phyloP scores from a whole-genome alignment of 2,113 vertebrate genomes.

The Elanoides forficatus region DNA sequence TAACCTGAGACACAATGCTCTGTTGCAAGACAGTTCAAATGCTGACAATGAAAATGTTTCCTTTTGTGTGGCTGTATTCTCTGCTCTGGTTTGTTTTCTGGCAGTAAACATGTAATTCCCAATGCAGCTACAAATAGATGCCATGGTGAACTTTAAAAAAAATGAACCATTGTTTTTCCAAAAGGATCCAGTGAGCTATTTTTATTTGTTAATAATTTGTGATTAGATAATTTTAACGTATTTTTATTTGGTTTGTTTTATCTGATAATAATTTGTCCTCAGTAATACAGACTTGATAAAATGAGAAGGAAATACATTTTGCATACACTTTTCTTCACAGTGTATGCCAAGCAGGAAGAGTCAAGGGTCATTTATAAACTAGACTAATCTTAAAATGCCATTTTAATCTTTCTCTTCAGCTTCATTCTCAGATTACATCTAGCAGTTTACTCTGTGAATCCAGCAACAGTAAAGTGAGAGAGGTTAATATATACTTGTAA shows the following conservation, averaged over 20 bases:
- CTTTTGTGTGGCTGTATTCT: not conserved
- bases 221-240: not conserved
- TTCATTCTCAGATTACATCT: not conserved
- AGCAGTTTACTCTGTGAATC: not conserved
- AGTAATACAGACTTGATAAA: not conserved
- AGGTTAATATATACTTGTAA: not conserved
- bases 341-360: not conserved
- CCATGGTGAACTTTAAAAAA: not conserved
- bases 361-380: not conserved
- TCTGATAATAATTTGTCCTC: not conserved
- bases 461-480: not conserved
- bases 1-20: not conserved
- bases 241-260: not conserved
- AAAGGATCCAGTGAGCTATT: not conserved
- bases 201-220: not conserved
- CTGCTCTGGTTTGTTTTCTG: not conserved
- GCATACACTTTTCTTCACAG: not conserved
- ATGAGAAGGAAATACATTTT: not conserved
- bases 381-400: not conserved
- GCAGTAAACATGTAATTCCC: not conserved
- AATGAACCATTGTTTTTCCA: not conserved
- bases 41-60: not conserved
- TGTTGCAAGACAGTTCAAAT: not conserved
- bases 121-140: not conserved
- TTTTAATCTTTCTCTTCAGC: not conserved